Percentiles rank a stretch among this genome's conserved stretches.
Conservation (phyloP, 2,797 vertebrate genomes). For the Naso thynnoides region DNA sequence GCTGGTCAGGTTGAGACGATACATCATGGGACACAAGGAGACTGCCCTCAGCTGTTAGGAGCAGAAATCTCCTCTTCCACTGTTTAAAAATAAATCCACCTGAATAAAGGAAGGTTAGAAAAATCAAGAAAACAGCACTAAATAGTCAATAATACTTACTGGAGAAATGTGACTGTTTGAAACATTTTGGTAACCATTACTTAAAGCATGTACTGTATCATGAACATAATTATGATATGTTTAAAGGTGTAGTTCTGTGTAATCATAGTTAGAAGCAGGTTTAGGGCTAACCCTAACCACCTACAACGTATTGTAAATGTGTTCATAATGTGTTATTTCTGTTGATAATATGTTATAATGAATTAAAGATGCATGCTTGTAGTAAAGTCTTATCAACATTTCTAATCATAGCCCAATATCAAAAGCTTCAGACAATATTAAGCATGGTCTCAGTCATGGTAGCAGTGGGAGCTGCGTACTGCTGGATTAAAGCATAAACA, state of each 20-base stretch:
- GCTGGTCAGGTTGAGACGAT: constrained; percentile 81
- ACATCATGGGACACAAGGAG: constrained; percentile 83
- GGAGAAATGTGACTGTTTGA: too few relatives aligned
- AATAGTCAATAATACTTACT: background rate
- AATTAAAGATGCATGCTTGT: too few relatives aligned
- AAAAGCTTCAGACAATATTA: constrained; percentile 32
- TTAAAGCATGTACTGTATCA: too few relatives aligned
- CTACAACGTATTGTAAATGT: too few relatives aligned
- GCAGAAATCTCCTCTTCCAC: constrained; percentile 88
- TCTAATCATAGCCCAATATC: constrained; percentile 13
- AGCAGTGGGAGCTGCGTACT: constrained; percentile 38
- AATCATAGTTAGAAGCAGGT: too few relatives aligned
- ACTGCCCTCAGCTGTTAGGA: constrained; percentile 82
- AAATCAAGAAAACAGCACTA: background rate
- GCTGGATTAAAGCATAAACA: constrained; percentile 70
- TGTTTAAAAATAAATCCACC: constrained; percentile 89
- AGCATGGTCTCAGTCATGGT: constrained; percentile 31
- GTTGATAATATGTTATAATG: too few relatives aligned
- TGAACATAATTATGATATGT: too few relatives aligned
- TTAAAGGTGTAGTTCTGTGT: too few relatives aligned
- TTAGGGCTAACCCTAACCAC: too few relatives aligned
- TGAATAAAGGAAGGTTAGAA: constrained; percentile 29
- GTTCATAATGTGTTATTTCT: too few relatives aligned
- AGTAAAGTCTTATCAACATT: too few relatives aligned
- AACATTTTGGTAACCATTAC: too few relatives aligned